phyloP scores from a whole-genome alignment of 2,888 invertebrate species.

The Oxycera nigricornis region DNA sequence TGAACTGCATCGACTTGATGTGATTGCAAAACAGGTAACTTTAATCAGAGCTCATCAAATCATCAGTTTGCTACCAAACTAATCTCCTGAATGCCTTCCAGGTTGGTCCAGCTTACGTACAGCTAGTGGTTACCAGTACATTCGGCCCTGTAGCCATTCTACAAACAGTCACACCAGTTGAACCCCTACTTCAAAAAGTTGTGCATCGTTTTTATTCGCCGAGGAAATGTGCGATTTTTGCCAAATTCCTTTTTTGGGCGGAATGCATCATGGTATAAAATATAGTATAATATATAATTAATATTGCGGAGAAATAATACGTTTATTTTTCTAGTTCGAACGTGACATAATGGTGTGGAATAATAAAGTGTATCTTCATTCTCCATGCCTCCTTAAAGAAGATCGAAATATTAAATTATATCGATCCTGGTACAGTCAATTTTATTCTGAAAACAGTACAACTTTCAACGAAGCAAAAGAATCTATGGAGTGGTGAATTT shows the following conservation, averaged over 20 bases:
- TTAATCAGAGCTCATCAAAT: background rate
- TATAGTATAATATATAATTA: slow-evolving; percentile 48
- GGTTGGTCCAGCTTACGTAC: slow-evolving; percentile 80
- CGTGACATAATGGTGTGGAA: slow-evolving; percentile 89
- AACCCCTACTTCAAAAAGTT: slow-evolving; percentile 77
- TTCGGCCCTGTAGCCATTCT: slow-evolving; percentile 71
- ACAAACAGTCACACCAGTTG: slow-evolving; percentile 81
- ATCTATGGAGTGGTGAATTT: slow-evolving; percentile 54
- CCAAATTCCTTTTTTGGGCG: slow-evolving; percentile 70
- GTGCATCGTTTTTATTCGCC: slow-evolving; percentile 80
- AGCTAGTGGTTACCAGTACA: slow-evolving; percentile 68
- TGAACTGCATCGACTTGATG: slow-evolving; percentile 67
- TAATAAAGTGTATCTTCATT: slow-evolving; percentile 75
- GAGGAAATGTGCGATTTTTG: slow-evolving; percentile 67
- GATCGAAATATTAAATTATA: slow-evolving; percentile 77
- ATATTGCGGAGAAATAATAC: background rate
- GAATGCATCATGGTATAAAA: slow-evolving; percentile 80
- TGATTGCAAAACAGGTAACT: slow-evolving; percentile 71
- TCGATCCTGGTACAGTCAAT: slow-evolving; percentile 84
- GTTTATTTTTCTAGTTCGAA: slow-evolving; percentile 70
- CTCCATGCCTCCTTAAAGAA: slow-evolving; percentile 76
- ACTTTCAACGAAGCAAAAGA: slow-evolving; percentile 58
- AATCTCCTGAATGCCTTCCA: slow-evolving; percentile 51
- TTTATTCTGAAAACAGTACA: slow-evolving; percentile 78
- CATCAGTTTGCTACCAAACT: background rate